Evolutionary conservation across 2,113 vertebrate genomes (phyloP), one percentile per base, ranked within the genome.

Genomic region (Leptobrachium ailaonicum): DNA sequence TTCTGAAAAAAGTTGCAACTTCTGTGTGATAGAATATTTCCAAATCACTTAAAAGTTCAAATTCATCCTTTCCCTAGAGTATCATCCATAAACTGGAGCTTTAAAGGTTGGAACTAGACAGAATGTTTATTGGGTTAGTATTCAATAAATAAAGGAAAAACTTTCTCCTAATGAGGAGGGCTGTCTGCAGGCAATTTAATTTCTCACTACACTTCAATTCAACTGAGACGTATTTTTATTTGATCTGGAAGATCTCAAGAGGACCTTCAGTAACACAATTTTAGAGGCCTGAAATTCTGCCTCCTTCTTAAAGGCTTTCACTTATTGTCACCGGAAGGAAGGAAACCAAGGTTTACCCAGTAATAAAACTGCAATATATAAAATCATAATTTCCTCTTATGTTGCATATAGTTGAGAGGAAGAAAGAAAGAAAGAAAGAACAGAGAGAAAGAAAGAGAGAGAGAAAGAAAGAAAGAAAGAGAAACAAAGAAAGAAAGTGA

Each of bases 251-350:
- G 78, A 45, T 6, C 77, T 67, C 77, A 8, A 13, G 42, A 80
- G 77, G 71, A 80, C 70, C 71, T 73, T 56, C 71, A 60, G 78
- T 68, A 74, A 80, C 71, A 74, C 78, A 80, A 74, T 80, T 80
- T 74, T 80, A 70, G 71, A 74, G 71, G n/a, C 58, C 44, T 56
- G 71, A 60, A 80, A 74, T 77, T 77, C 71, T 80, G 43, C 77
- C 63, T 80, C 53, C 50, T 45, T 73, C 70, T 80, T 45, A 80
- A 74, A 80, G 71, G 47, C 71, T 68, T 80, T 74, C 44, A 80
- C 71, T 80, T 74, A 80, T 80, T 80, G 77, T 80, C 71, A 80
- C 71, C 53, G 50, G 78, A 20, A 74, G 71, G 71, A 80, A 73
- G 71, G 70, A 73, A 66, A 45, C 45, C 58, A 80, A 32, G 62